Evolutionary conservation across 2,888 invertebrate species (phyloP), one percentile per base, ranked within the genome.

Genomic region (Mylabris sibirica): DNA sequence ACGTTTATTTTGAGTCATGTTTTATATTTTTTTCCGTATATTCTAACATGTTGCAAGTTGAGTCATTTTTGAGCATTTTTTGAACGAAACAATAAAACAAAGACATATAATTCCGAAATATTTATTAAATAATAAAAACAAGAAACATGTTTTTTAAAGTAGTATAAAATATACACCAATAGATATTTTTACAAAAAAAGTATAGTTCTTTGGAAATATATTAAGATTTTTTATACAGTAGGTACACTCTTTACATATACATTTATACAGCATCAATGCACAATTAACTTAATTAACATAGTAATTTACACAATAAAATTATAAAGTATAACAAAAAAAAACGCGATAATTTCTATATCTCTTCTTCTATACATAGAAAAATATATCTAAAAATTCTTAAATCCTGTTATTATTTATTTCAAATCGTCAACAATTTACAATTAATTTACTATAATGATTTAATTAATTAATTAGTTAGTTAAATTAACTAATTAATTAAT

Each of bases 101-200:
- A 5, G n/a, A 49, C 14, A 12, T 67, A 12, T 67, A 72, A 75
- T 70, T 74, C 70, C 69, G 74, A 78, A 73, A 78, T 79, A 78
- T 84, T 83, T 83, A 83, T 83, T 83, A 84, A 84, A 83, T 80
- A 79, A 79, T 82, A 83, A 83, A 82, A 84, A 84, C 83, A 83
- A 84, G 80, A 80, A 53, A 82, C 79, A 81, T 57, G 20, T 20
- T 78, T 76, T 75, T 76, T 81, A 80, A 83, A 80, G 82, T 81
- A 82, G 82, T 83, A 83, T 80, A 84, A 83, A 84, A 84, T 84
- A 80, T 84, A 84, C 83, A 81, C 78, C 78, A 71, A 72, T 69
- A 77, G 74, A 77, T 76, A 80, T 78, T 76, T 81, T 78, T 80
- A 81, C 79, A 81, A 80, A 81, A 81, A 80, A 81, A 81, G 78